Conservation (phyloP, 2,113 vertebrate genomes). For the Bubalus kerabau region DNA sequence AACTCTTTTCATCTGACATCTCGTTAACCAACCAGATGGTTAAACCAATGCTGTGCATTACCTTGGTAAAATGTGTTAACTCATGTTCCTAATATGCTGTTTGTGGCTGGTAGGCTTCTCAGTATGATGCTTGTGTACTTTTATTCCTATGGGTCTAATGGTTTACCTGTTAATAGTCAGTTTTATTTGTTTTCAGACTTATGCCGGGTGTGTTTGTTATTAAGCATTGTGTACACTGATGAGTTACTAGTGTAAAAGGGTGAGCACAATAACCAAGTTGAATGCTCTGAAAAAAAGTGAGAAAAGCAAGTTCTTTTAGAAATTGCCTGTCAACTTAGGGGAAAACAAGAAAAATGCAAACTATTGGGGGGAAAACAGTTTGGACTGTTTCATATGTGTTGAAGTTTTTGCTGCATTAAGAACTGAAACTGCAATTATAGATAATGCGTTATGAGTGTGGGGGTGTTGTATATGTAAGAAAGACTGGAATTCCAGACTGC, state of each 20-base stretch:
- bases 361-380: background rate
- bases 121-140: background rate
- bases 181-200: background rate
- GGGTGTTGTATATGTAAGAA: background rate
- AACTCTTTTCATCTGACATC: background rate
- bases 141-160: background rate
- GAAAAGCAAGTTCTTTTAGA: background rate
- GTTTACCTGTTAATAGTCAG: background rate
- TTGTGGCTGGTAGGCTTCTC: background rate
- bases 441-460: background rate
- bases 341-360: background rate
- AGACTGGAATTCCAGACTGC: background rate
- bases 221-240: background rate
- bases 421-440: background rate
- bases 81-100: background rate
- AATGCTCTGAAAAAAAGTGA: background rate
- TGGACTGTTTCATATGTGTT: background rate
- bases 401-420: background rate
- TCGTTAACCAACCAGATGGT: background rate
- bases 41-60: background rate
- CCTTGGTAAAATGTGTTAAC: background rate
- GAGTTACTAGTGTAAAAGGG: background rate
- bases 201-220: background rate
- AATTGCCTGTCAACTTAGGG: background rate
- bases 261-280: background rate